phyloP scores from a whole-genome alignment of 37 sponge, comb jelly and placozoan genomes.

The Halichondria panicea region DNA sequence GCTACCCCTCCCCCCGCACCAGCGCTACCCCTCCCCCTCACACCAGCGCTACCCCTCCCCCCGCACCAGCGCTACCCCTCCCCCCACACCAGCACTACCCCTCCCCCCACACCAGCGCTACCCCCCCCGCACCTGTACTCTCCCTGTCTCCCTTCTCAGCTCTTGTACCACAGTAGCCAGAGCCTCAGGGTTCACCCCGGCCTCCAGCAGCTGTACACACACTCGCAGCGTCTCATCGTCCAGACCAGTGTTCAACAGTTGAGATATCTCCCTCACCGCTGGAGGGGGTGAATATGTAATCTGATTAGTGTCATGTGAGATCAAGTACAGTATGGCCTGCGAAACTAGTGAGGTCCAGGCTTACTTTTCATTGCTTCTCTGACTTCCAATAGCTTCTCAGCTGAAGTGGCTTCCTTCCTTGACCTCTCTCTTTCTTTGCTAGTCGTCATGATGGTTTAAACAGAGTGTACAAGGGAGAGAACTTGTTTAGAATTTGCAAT shows the following conservation, averaged over 20 bases:
- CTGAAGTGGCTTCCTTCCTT: slow-evolving; percentile 3
- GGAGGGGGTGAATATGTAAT: background rate
- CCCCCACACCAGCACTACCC: too few relatives aligned
- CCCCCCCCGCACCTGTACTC: too few relatives aligned
- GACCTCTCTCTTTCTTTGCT: background rate
- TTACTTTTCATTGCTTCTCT: slow-evolving; percentile 73
- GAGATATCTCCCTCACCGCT: slow-evolving; percentile 89
- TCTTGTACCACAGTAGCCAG: slow-evolving; percentile 82
- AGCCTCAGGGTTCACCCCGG: slow-evolving; percentile 94
- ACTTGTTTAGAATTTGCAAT: background rate
- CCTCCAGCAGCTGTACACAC: slow-evolving; percentile 89
- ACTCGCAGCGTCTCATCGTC: slow-evolving; percentile 78
- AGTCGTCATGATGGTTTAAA: background rate
- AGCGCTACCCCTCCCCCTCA: too few relatives aligned
- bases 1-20: too few relatives aligned
- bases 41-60: too few relatives aligned
- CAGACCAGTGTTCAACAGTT: slow-evolving; percentile 88
- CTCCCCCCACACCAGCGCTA: too few relatives aligned
- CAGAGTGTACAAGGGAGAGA: background rate
- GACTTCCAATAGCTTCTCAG: slow-evolving; percentile 53
- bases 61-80: too few relatives aligned
- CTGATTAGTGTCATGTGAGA: background rate
- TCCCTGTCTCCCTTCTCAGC: slow-evolving; percentile 80
- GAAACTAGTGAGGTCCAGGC: too few relatives aligned
- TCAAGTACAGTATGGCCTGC: too few relatives aligned